Conservation (phyloP, 2,113 vertebrate genomes). For the Phalacrocorax aristotelis region DNA sequence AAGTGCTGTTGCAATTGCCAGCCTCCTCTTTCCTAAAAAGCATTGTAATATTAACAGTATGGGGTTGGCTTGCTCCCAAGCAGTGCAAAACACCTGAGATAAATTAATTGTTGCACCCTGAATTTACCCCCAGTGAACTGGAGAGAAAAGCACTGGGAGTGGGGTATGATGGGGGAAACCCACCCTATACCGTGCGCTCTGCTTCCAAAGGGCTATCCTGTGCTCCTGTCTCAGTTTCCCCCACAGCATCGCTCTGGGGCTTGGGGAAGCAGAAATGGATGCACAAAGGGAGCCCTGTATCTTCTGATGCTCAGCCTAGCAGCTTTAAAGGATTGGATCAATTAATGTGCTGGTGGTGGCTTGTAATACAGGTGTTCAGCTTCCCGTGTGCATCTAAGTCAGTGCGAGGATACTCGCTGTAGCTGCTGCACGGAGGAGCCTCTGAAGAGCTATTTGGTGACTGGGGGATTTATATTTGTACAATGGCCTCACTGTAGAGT, state of each 20-base stretch:
- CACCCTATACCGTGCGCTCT: fast-evolving
- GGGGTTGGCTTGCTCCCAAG: neutral
- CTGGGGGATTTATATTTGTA: neutral
- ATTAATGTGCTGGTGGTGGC: neutral
- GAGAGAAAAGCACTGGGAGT: neutral
- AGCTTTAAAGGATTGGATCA: neutral
- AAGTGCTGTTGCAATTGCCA: neutral
- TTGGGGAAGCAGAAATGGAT: neutral
- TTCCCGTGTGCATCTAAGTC: neutral
- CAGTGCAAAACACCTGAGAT: neutral
- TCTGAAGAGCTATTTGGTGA: neutral
- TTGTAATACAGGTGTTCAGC: neutral
- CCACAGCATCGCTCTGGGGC: fast-evolving
- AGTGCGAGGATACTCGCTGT: neutral
- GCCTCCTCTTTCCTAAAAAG: neutral
- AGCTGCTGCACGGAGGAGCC: neutral
- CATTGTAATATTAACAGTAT: neutral
- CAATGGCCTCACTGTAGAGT: slow-evolving; percentile 29
- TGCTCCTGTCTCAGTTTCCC: slow-evolving; percentile 7
- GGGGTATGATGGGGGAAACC: neutral
- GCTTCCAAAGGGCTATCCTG: neutral
- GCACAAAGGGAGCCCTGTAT: neutral
- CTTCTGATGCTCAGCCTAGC: neutral
- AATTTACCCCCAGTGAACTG: neutral
- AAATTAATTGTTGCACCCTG: neutral